Evolutionary conservation across 2,888 invertebrate species (phyloP).

Genomic region (Amiota minor): DNA sequence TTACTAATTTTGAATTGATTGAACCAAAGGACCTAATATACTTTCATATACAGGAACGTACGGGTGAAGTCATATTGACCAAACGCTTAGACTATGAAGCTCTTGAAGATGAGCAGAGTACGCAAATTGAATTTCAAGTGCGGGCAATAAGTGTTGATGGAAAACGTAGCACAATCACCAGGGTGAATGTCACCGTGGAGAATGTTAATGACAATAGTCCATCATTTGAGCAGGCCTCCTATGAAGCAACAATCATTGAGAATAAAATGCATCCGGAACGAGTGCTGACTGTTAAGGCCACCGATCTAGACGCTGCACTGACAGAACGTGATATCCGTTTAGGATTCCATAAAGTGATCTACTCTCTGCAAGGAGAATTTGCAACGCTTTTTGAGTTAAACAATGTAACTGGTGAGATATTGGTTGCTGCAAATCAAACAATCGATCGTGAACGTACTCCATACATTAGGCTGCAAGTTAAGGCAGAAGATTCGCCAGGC

Average conservation of each 20-base stretch:
- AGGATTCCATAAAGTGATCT: conserved; percentile 82
- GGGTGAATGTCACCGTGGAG: conserved; percentile 80
- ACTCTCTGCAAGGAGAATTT: conserved; percentile 83
- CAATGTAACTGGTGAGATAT: conserved; percentile 79
- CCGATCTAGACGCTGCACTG: conserved; percentile 80
- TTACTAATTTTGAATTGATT: conserved; percentile 78
- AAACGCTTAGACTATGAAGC: conserved; percentile 86
- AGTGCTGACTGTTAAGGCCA: conserved; percentile 81
- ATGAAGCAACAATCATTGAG: conserved; percentile 82
- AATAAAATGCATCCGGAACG: conserved; percentile 80
- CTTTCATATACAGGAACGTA: conserved; percentile 78
- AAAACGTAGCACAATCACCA: conserved; percentile 78
- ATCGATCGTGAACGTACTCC: conserved; percentile 84
- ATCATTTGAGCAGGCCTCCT: conserved; percentile 80
- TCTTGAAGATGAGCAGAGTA: conserved; percentile 70
- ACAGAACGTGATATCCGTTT: conserved; percentile 76
- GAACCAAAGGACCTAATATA: conserved; percentile 75
- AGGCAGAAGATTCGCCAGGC: conserved; percentile 85
- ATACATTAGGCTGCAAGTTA: conserved; percentile 80
- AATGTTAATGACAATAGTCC: conserved; percentile 88
- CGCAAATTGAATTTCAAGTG: conserved; percentile 75
- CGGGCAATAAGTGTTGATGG: conserved; percentile 74
- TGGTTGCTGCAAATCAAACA: conserved; percentile 79
- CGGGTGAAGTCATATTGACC: conserved; percentile 83
- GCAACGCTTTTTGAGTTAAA: conserved; percentile 83